Conservation (phyloP, 2,888 invertebrate genomes). For the Cantharis flavilabris region DNA sequence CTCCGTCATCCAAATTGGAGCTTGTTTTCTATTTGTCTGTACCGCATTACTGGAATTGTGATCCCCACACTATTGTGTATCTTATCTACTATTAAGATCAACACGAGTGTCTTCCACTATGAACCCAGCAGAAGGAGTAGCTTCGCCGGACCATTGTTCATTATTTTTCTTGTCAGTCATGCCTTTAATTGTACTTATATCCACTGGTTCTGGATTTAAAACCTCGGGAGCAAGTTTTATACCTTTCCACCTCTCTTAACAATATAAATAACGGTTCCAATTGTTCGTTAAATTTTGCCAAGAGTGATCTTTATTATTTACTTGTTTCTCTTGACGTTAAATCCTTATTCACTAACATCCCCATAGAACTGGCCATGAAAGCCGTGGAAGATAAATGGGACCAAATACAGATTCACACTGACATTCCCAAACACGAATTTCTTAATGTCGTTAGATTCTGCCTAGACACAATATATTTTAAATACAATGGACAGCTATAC, state of each 20-base stretch:
- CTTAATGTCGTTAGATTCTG: too few relatives aligned
- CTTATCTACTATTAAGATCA: too few relatives aligned
- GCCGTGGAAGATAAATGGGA: too few relatives aligned
- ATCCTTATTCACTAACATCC: too few relatives aligned
- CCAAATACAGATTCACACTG: too few relatives aligned
- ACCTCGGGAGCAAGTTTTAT: constrained; percentile 92
- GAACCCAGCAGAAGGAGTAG: constrained; percentile 77
- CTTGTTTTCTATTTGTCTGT: constrained; percentile 74
- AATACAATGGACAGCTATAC: too few relatives aligned
- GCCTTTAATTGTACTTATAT: constrained; percentile 84
- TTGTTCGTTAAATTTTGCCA: constrained; percentile 94
- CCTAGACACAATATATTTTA: too few relatives aligned
- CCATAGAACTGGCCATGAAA: too few relatives aligned
- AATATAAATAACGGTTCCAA: constrained; percentile 90
- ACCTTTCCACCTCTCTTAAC: constrained; percentile 87
- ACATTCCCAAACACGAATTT: too few relatives aligned
- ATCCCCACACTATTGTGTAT: too few relatives aligned
- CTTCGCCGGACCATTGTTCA: constrained; percentile 92
- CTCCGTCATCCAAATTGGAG: constrained; percentile 95
- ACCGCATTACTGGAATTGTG: constrained; percentile 58
- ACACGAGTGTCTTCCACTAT: constrained; percentile 82
- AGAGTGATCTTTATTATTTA: too few relatives aligned
- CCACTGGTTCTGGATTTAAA: constrained; percentile 92
- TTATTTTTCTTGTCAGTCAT: constrained; percentile 53
- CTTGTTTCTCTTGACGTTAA: too few relatives aligned